These are phyloP conservation scores for Spea bombifrons DNA, from an alignment of 2,113 vertebrate genomes.

Conservation along the genomic window DNA sequence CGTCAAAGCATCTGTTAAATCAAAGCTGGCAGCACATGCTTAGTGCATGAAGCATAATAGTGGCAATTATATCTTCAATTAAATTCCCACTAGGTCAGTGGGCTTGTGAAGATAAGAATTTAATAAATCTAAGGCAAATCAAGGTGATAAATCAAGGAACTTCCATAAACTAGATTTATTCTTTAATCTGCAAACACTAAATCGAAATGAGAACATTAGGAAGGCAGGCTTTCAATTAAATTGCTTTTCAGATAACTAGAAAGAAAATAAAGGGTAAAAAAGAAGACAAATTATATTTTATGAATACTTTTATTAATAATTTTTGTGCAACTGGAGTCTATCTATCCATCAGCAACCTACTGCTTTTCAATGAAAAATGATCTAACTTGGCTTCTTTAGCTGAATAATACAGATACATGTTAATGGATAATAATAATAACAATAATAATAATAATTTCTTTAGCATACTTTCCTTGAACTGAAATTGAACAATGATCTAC, in stretches of 20 bases:
- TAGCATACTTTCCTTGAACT: constrained; percentile 72
- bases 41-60: constrained; percentile 51
- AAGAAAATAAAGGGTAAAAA: constrained; percentile 6
- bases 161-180: constrained; percentile 53
- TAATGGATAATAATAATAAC: no score
- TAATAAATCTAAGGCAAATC: constrained; percentile 63
- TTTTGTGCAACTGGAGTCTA: not conserved
- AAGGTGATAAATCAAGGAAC: constrained; percentile 58
- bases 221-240: constrained; percentile 60
- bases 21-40: constrained; percentile 12
- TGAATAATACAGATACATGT: not conserved
- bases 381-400: no score
- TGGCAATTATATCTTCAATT: constrained; percentile 58
- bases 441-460: constrained; percentile 53
- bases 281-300: not conserved
- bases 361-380: no score
- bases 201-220: constrained; percentile 60
- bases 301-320: constrained; percentile 21
- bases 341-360: not conserved
- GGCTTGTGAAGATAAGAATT: constrained; percentile 60
- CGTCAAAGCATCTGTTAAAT: not conserved
- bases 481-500: constrained; percentile 70
- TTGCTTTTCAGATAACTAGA: constrained; percentile 58
- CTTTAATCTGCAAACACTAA: constrained; percentile 67
- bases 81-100: constrained; percentile 50